Percentiles rank a stretch among this genome's conserved stretches.
Conservation (phyloP, 2,113 vertebrate species). For the Oreocharis arfaki region DNA sequence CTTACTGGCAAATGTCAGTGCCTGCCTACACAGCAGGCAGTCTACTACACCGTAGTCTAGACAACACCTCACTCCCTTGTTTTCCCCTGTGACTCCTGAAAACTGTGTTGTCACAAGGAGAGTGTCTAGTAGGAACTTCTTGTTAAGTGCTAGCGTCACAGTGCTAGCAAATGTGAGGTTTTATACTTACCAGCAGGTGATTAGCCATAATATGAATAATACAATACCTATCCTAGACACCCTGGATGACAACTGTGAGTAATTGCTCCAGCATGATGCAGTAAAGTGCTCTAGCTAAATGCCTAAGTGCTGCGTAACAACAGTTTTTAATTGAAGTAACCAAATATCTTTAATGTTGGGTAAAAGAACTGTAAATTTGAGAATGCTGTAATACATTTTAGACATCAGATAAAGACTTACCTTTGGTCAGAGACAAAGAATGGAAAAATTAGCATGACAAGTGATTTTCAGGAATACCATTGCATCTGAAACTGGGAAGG, state of each 20-base stretch:
- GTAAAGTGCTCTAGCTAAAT: constrained; percentile 1
- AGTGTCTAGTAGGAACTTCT: not conserved
- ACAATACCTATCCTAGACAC: constrained; percentile 6
- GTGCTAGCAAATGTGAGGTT: not conserved
- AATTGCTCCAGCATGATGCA: constrained; percentile 12
- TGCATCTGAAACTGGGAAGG: not conserved
- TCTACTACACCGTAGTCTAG: not conserved
- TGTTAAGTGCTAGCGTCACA: not conserved
- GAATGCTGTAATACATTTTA: not conserved
- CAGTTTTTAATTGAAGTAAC: constrained; percentile 43
- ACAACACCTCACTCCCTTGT: not conserved
- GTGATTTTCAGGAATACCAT: not conserved
- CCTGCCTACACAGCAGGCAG: not conserved
- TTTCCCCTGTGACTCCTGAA: not conserved
- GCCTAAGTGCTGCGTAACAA: not conserved
- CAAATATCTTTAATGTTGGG: constrained; percentile 47
- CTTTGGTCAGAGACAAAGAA: not conserved
- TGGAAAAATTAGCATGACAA: not conserved
- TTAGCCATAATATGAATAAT: constrained; percentile 16
- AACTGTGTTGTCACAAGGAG: not conserved
- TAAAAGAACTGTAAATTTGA: constrained; percentile 9
- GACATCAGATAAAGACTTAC: not conserved
- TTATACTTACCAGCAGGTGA: constrained; percentile 5
- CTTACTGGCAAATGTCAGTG: not conserved
- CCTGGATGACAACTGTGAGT: not conserved